phyloP scores from a whole-genome alignment of 2,888 invertebrate genomes.

The Perithous albicinctus region DNA sequence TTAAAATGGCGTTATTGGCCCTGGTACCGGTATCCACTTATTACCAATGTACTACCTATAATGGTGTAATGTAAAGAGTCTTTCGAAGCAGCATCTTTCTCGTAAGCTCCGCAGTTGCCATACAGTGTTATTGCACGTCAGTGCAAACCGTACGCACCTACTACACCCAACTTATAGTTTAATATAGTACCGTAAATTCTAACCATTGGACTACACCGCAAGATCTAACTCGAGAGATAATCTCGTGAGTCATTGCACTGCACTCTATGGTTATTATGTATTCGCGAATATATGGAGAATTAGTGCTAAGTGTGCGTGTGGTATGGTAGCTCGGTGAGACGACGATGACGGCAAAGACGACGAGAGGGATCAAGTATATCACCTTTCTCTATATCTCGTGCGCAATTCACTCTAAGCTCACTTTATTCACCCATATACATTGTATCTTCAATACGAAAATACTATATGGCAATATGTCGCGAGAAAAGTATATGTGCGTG shows the following conservation, averaged over 20 bases:
- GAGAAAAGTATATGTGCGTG: background rate
- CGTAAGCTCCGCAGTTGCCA: slow-evolving; percentile 2
- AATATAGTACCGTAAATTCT: slow-evolving; percentile 60
- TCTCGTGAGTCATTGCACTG: slow-evolving; percentile 65
- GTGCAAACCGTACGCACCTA: slow-evolving; percentile 26
- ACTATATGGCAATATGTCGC: background rate
- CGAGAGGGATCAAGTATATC: slow-evolving; percentile 68
- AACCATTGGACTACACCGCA: slow-evolving; percentile 58
- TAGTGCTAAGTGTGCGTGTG: slow-evolving; percentile 60
- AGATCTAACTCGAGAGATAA: slow-evolving; percentile 65
- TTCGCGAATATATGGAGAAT: slow-evolving; percentile 62
- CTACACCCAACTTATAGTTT: slow-evolving; percentile 44
- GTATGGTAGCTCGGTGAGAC: slow-evolving; percentile 26
- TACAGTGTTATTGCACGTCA: slow-evolving; percentile 42
- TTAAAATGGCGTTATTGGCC: slow-evolving; percentile 42
- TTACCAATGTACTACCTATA: slow-evolving; percentile 52
- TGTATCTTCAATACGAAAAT: background rate
- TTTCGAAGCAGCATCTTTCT: slow-evolving; percentile 34
- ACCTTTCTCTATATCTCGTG: slow-evolving; percentile 65
- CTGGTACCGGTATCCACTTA: slow-evolving; percentile 51
- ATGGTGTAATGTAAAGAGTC: slow-evolving; percentile 46
- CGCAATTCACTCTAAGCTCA: slow-evolving; percentile 59
- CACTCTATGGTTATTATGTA: slow-evolving; percentile 48
- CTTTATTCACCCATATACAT: background rate
- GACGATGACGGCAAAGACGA: slow-evolving; percentile 58